Evolutionary conservation across 2,888 invertebrate genomes (phyloP).

Genomic region (Globia sparganii): DNA sequence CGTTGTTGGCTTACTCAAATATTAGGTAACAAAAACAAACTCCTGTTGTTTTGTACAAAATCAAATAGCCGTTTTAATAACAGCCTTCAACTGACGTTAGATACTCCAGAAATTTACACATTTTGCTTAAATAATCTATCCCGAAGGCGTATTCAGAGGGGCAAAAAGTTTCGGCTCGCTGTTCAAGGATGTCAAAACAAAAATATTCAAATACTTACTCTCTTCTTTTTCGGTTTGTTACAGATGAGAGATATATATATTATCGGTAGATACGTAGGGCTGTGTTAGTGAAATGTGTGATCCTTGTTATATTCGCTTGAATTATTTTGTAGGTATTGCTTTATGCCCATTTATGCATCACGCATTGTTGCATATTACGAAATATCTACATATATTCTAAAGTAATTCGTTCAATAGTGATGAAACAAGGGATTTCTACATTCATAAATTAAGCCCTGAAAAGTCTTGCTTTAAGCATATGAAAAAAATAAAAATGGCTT

Average conservation of each 20-base stretch:
- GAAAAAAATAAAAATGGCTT: neutral
- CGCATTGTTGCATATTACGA: neutral
- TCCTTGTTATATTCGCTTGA: constrained; percentile 2
- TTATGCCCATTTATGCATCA: neutral
- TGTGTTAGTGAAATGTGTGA: neutral
- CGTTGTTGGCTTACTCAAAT: constrained; percentile 15
- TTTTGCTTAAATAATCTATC: constrained; percentile 37
- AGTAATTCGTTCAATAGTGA: neutral
- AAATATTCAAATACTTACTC: neutral
- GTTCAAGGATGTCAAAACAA: constrained; percentile 37
- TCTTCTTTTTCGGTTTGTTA: constrained; percentile 26
- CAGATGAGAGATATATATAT: neutral
- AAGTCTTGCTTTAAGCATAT: neutral
- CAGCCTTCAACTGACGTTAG: constrained; percentile 30
- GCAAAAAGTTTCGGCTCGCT: constrained; percentile 36
- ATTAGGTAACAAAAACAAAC: constrained; percentile 31
- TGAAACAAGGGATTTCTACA: neutral
- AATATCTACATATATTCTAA: neutral
- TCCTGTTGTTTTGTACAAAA: constrained; percentile 8
- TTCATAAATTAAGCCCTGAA: neutral
- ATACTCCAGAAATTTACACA: constrained; percentile 31
- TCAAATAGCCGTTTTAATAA: constrained; percentile 41
- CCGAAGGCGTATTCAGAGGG: constrained; percentile 15
- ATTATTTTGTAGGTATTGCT: neutral
- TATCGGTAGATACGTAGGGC: neutral